These are phyloP conservation scores for Tethya wilhelma DNA, from an alignment of 37 sponge, comb jelly and placozoan genomes.

Conservation along the genomic window DNA sequence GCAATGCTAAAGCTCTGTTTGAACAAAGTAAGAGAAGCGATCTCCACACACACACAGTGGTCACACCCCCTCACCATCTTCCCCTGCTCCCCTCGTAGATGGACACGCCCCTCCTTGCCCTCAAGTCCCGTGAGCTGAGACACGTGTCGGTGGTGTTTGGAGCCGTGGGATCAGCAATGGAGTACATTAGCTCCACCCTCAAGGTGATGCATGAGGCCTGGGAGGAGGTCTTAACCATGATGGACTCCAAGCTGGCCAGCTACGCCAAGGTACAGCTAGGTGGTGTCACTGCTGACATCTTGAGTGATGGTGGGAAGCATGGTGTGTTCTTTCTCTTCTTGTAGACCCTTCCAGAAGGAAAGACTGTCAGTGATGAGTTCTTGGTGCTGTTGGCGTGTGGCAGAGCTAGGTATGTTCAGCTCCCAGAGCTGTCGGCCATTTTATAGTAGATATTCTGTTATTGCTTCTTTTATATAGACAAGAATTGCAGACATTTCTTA, in stretches of 20 bases:
- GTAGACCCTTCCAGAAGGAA: slow-evolving; percentile 53
- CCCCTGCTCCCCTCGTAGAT: slow-evolving; percentile 18
- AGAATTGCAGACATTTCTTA: background rate
- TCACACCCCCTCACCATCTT: background rate
- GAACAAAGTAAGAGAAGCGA: background rate
- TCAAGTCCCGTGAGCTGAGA: slow-evolving; percentile 34
- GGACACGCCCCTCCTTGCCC: slow-evolving; percentile 13
- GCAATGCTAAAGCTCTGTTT: background rate
- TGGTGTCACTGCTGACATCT: too few species aligned
- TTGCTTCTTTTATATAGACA: background rate
- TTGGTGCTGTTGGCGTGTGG: slow-evolving; percentile 79
- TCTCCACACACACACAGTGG: background rate
- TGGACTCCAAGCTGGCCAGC: slow-evolving; percentile 70
- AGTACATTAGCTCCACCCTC: slow-evolving; percentile 48
- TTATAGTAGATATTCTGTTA: background rate
- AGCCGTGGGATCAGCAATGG: slow-evolving; percentile 35
- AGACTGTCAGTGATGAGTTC: slow-evolving; percentile 64
- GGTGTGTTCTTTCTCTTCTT: background rate
- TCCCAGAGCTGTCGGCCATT: background rate
- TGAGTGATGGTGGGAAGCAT: background rate
- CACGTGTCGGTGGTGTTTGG: slow-evolving; percentile 45
- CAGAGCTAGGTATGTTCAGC: slow-evolving; percentile 55
- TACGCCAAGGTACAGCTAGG: slow-evolving; percentile 73
- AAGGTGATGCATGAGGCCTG: slow-evolving; percentile 69
- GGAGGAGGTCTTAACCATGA: slow-evolving; percentile 65